Base-by-base conservation (phyloP, 2,888 invertebrate genomes). In the Drosophila nigritarsus region DNA sequence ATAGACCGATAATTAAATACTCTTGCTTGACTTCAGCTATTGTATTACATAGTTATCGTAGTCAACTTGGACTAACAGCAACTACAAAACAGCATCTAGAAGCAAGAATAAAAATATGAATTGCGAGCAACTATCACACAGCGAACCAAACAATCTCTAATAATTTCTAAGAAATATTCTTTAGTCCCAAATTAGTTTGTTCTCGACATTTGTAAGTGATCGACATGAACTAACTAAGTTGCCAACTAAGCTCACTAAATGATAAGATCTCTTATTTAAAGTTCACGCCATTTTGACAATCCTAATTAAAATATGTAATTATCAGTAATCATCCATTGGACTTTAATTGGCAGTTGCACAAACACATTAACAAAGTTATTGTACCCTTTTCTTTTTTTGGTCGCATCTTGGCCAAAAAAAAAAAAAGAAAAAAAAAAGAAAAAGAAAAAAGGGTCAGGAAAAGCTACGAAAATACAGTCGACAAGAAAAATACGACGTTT, bases 361-460 rank as follows among this genome's bases (percentile, higher is more conserved):
- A 71, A 67, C 70, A 75, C 49, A 54, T 63, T 63, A 18, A 45
- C 53, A 54, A 79, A 61, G 53, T 58, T 61, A 49, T 54, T 48
- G 36, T 69, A 65, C 58, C 65, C 63, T 54, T 54, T 63, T 50
- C 36, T 40, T 42, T 7, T 3, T 32, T 36, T 7, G 5, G 61
- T 68, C 74, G 63, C 64, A 53, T 30, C 36, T 64, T 60, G 56
- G 49, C 67, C 56, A 27, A 48, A 56, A 48, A 45, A 59, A 40
- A 60, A 40, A 49, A n/a, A 59, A 1, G 2, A 60, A 40, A 49
- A n/a, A 54, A 48, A 53, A 48, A 45, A 59, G 34, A 60, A 34
- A 45, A n/a, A 58, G 42, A 45, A 32, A 32, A 71, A 78, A 80
- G 79, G 79, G 81, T 87, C 86, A 81, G 81, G 79, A 77, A 80